Base-by-base conservation (phyloP, 2,113 vertebrate species). In the Aptenodytes forsteri region DNA sequence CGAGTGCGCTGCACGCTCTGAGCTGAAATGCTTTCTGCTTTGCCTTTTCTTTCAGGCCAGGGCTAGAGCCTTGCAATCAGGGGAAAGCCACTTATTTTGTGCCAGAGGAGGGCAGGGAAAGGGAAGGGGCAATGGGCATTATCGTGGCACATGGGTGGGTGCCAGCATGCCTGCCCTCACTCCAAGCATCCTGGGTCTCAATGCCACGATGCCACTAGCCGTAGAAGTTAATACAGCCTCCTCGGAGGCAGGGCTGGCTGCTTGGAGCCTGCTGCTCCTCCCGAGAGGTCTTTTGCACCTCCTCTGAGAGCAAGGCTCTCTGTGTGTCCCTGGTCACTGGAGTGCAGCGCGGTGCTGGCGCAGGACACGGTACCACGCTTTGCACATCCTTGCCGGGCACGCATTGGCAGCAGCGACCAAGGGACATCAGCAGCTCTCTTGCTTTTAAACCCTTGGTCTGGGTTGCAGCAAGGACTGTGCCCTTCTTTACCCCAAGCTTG, bases 1-100 rank as follows among this genome's bases (percentile, higher is more conserved):
- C 0, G 4, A 13, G 38, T 34, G 61, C 0, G 0, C 83, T 4
- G 9, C 78, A 19, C 0, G 1, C 72, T 65, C 91, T 13, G 40
- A 36, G 52, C 90, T 42, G 73, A 32, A 54, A 8, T 1, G 17
- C 80, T 69, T 40, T 56, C 73, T 23, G 79, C 89, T 83, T 19
- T 32, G 75, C 79, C 34, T 65, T 64, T 25, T 40, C 59, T 62
- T 34, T 34, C 1, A 13, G 91, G 75, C 14, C n/a, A 16, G 52
- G 16, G 13, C 38, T 36, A 13, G 61, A 56, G 32, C 47, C 30
- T 25, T 9, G 47, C 34, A 4, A 10, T 11, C 0, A 0, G 7
- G 38, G 58, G 67, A 14, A 38, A 12, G 11, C 18, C 2, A 0
- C 46, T 62, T 0, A 0, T 56, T 95, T 56, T 5, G 14, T 40